Evolutionary conservation across 2,797 vertebrate genomes (phyloP).

Genomic region (Enteromius radiatus): DNA sequence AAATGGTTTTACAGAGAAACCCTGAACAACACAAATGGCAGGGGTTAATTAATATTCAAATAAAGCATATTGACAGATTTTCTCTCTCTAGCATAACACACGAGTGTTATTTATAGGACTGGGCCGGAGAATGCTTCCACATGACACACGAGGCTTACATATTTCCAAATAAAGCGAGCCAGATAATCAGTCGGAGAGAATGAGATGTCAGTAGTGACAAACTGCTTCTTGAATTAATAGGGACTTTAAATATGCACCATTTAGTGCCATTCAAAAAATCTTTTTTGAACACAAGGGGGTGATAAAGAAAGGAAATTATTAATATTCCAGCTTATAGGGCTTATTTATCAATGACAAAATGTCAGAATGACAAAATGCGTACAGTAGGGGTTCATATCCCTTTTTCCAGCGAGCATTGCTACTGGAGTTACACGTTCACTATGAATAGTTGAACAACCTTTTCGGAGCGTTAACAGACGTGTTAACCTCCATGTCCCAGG

Average conservation of each 20-base stretch:
- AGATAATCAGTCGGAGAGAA: slow-evolving; percentile 54
- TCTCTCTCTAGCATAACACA: slow-evolving; percentile 33
- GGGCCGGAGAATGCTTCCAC: slow-evolving; percentile 28
- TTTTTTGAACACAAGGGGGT: slow-evolving; percentile 46
- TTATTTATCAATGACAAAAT: slow-evolving; percentile 53
- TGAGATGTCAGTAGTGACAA: slow-evolving; percentile 57
- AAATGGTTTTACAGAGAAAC: background rate
- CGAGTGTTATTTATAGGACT: slow-evolving; percentile 47
- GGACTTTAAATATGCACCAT: slow-evolving; percentile 57
- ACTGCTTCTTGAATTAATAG: slow-evolving; percentile 55
- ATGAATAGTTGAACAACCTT: slow-evolving; percentile 8
- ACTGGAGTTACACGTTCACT: slow-evolving; percentile 2
- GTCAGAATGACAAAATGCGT: slow-evolving; percentile 33
- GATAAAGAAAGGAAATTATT: slow-evolving; percentile 50
- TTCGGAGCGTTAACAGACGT: background rate
- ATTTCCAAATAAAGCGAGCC: slow-evolving; percentile 47
- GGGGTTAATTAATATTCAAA: slow-evolving; percentile 35
- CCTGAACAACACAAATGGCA: background rate
- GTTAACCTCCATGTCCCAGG: slow-evolving; percentile 16
- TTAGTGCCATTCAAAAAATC: slow-evolving; percentile 53
- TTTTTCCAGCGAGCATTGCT: background rate
- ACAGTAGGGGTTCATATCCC: slow-evolving; percentile 1
- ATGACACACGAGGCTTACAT: slow-evolving; percentile 35
- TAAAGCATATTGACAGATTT: slow-evolving; percentile 48
- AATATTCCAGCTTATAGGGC: slow-evolving; percentile 31